phyloP scores from a whole-genome alignment of 35 echinoderm and acorn worm genomes.

The Heliocidaris tuberculata region DNA sequence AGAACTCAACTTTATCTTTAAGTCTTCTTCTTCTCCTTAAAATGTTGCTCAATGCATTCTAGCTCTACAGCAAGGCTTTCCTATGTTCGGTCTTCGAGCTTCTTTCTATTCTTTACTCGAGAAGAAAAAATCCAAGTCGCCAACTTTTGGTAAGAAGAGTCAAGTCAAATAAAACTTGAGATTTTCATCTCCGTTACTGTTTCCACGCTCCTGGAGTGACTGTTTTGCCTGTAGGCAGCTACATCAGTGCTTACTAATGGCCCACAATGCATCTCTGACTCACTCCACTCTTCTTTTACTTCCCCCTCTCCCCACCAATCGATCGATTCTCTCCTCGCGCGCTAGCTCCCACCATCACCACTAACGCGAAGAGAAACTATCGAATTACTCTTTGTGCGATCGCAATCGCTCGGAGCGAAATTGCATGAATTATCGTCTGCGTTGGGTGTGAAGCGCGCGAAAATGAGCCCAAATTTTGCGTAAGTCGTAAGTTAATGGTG shows the following conservation, averaged over 20 bases:
- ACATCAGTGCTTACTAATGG: conserved; percentile 29
- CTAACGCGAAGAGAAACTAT: conserved; percentile 23
- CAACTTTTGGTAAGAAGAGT: conserved; percentile 1
- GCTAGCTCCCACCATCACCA: conserved; percentile 8
- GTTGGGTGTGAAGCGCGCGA: conserved; percentile 32
- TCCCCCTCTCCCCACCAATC: background rate
- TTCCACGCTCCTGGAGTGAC: background rate
- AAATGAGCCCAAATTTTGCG: conserved; percentile 42
- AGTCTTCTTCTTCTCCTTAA: background rate
- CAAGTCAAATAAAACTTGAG: conserved; percentile 1
- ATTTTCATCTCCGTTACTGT: conserved; percentile 1
- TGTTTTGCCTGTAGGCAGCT: background rate
- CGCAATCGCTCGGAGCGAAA: conserved; percentile 30
- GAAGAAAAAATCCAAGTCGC: background rate
- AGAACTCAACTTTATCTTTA: no score
- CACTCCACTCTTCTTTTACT: background rate
- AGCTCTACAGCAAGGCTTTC: background rate
- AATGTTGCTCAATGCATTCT: background rate
- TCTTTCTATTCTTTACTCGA: background rate
- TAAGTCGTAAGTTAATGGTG: conserved; percentile 30
- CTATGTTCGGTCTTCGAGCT: background rate
- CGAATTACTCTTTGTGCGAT: conserved; percentile 46
- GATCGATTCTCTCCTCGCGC: conserved; percentile 21
- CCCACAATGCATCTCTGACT: conserved; percentile 31
- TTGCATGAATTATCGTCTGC: conserved; percentile 44